Evolutionary conservation across 2,797 vertebrate species (phyloP).

Genomic region (Phalanger gymnotis): DNA sequence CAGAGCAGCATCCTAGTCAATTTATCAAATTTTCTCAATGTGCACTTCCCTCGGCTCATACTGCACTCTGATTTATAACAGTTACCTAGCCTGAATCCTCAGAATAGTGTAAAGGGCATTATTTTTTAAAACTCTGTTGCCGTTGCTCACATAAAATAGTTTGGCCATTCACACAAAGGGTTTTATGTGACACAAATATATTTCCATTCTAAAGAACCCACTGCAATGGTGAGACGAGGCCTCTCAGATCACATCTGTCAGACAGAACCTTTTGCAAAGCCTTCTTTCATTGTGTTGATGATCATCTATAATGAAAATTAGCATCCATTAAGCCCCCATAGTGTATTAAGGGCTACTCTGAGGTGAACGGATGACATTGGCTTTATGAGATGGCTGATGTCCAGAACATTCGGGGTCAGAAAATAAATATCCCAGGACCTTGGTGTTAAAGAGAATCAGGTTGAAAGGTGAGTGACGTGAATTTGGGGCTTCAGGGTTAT

Average conservation of each 20-base stretch:
- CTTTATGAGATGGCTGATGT: slow-evolving; percentile 68
- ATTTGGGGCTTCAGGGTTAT: slow-evolving; percentile 47
- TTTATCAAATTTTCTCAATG: not conserved
- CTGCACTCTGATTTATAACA: not conserved
- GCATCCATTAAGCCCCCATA: slow-evolving; percentile 33
- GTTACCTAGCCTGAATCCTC: not conserved
- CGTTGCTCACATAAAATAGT: not conserved
- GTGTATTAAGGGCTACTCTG: not conserved
- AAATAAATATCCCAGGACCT: slow-evolving; percentile 69
- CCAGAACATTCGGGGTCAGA: slow-evolving; percentile 61
- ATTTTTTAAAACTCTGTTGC: not conserved
- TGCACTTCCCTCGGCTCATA: not conserved
- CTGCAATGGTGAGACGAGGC: rapidly evolving
- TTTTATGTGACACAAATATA: not conserved
- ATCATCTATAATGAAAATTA: slow-evolving; percentile 53
- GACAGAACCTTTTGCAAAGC: not conserved
- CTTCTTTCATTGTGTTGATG: rapidly evolving
- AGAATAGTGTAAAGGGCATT: not conserved
- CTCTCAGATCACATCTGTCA: not conserved
- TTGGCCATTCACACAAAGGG: not conserved
- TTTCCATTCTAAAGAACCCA: not conserved
- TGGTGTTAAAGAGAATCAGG: slow-evolving; percentile 37
- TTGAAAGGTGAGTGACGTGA: slow-evolving; percentile 52
- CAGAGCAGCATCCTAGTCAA: not conserved
- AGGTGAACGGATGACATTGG: slow-evolving; percentile 46